Percentiles rank a stretch among this genome's conserved stretches.
Conservation (phyloP, 2,797 vertebrate genomes). For the Crenichthys baileyi region DNA sequence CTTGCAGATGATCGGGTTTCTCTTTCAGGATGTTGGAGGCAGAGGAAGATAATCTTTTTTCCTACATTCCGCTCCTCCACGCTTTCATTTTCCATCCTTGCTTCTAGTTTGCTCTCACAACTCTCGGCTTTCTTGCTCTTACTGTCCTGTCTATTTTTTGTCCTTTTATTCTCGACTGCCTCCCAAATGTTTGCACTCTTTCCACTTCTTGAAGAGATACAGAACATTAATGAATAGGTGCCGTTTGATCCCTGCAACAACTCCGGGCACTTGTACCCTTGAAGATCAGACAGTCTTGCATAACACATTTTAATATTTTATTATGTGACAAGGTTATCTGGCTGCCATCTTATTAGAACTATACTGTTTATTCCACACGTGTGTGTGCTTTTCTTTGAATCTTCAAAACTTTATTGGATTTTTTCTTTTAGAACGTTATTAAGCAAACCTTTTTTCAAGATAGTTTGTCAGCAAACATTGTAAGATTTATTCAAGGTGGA, state of each 20-base stretch:
- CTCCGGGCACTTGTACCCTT: background rate
- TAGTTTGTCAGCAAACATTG: background rate
- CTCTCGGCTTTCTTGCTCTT: slow-evolving; percentile 10
- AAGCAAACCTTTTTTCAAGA: background rate
- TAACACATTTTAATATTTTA: slow-evolving; percentile 26
- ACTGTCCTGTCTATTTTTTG: slow-evolving; percentile 10
- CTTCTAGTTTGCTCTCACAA: slow-evolving; percentile 3
- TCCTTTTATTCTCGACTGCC: background rate
- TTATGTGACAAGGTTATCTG: slow-evolving; percentile 20
- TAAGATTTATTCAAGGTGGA: background rate
- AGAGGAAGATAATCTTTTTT: slow-evolving; percentile 42
- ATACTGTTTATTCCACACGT: background rate
- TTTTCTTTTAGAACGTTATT: background rate
- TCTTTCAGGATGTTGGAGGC: slow-evolving; percentile 46
- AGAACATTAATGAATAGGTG: slow-evolving; percentile 1
- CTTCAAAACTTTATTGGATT: background rate
- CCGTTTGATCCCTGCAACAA: slow-evolving; percentile 11
- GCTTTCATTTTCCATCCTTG: slow-evolving; percentile 29
- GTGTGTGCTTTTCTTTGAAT: background rate
- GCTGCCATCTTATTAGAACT: background rate
- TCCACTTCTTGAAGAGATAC: background rate
- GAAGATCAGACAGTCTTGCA: slow-evolving; percentile 15
- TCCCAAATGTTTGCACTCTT: background rate
- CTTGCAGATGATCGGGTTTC: slow-evolving; percentile 49
- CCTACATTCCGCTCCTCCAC: slow-evolving; percentile 11